phyloP scores from a whole-genome alignment of 2,113 vertebrate genomes.

The Apteryx owenii region DNA sequence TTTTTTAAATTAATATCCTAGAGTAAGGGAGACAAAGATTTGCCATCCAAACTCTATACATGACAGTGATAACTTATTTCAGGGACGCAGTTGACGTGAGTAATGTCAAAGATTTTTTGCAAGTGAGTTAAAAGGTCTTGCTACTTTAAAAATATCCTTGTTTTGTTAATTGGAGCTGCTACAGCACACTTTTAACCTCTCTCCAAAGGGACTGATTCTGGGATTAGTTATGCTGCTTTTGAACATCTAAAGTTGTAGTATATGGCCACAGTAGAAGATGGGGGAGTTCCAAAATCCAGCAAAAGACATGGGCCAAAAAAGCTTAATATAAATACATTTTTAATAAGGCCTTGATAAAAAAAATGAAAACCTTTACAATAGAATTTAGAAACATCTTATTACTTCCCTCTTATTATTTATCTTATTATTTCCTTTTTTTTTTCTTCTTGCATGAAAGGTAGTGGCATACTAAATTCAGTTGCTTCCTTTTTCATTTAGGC shows the following conservation, averaged over 20 bases:
- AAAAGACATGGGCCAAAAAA: background rate
- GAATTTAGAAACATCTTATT: background rate
- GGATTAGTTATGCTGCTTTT: background rate
- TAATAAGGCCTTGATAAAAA: background rate
- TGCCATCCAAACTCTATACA: background rate
- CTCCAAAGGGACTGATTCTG: background rate
- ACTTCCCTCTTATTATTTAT: background rate
- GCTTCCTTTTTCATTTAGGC: background rate
- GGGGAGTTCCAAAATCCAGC: background rate
- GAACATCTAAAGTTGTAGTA: background rate
- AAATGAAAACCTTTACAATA: background rate
- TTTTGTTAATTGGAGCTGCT: background rate
- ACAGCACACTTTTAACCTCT: background rate
- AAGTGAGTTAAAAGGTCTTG: background rate
- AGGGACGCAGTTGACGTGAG: background rate
- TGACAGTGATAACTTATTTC: background rate
- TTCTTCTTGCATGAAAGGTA: background rate
- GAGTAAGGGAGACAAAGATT: background rate
- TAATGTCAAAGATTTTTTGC: slow-evolving; percentile 4
- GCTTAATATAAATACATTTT: background rate
- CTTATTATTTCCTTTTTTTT: background rate
- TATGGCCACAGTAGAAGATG: background rate
- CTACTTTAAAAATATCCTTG: background rate
- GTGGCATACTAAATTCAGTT: background rate
- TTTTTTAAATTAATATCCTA: slow-evolving; percentile 6